Conservation (phyloP, 2,888 invertebrate genomes). For the Andrena bicolor region DNA sequence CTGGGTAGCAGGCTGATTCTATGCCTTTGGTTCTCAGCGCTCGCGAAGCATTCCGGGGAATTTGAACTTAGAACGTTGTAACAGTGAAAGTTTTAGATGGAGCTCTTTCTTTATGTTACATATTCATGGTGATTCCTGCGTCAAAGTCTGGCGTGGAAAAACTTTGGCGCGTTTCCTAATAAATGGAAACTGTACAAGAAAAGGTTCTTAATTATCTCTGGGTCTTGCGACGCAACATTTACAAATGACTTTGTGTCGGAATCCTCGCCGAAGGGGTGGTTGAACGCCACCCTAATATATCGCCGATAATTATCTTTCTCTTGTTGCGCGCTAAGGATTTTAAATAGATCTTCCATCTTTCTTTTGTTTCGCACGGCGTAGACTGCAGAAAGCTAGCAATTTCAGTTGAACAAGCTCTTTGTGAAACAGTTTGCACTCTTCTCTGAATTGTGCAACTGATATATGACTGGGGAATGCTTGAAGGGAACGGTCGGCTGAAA, state of each 20-base stretch:
- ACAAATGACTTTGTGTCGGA: slow-evolving; percentile 35
- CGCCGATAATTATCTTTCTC: slow-evolving; percentile 47
- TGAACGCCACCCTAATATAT: slow-evolving; percentile 12
- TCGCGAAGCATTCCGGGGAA: background rate
- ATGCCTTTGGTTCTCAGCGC: background rate
- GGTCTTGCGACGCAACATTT: slow-evolving; percentile 15
- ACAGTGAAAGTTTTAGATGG: background rate
- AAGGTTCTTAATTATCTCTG: too few relatives aligned
- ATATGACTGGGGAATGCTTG: slow-evolving; percentile 19
- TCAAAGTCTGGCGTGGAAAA: too few relatives aligned
- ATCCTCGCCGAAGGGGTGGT: background rate
- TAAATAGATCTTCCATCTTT: slow-evolving; percentile 25
- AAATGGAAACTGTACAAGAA: too few relatives aligned
- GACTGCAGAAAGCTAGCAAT: slow-evolving; percentile 19
- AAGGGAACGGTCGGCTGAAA: background rate
- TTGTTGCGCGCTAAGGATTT: slow-evolving; percentile 17
- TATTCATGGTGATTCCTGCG: background rate
- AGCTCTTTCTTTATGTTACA: background rate
- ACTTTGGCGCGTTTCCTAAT: too few relatives aligned
- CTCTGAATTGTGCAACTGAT: slow-evolving; percentile 17
- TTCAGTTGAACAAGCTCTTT: slow-evolving; percentile 26
- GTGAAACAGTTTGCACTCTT: background rate
- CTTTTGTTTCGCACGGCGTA: slow-evolving; percentile 15
- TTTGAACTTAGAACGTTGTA: slow-evolving; percentile 2
- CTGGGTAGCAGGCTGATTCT: background rate